Evolutionary conservation across 2,797 vertebrate species (phyloP).

Genomic region (Acanthurus lineatus): DNA sequence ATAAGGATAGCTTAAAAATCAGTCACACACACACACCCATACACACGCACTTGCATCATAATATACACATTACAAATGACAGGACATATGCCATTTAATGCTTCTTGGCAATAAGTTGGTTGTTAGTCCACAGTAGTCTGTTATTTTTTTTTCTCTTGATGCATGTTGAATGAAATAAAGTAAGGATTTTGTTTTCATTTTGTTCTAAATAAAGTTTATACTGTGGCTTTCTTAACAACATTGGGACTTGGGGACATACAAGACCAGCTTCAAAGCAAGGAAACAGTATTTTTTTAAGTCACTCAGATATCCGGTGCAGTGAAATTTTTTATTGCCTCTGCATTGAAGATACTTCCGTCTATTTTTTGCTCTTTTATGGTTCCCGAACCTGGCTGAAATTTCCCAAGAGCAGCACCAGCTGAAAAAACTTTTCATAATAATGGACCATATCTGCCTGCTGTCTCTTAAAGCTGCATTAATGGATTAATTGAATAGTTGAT

Average conservation of each 20-base stretch:
- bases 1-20: constrained; percentile 42
- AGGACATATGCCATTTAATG: neutral
- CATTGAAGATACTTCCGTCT: constrained; percentile 28
- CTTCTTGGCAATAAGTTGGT: neutral
- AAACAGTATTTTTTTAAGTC: constrained; percentile 11
- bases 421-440: constrained; percentile 20
- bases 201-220: neutral
- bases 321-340: constrained; percentile 1
- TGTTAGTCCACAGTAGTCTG: neutral
- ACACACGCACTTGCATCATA: constrained; percentile 10
- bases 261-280: constrained; percentile 38
- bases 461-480: neutral
- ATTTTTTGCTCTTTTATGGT: constrained; percentile 45
- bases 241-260: neutral
- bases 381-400: constrained; percentile 11
- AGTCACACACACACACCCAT: constrained; percentile 30
- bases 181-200: neutral
- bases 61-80: constrained; percentile 7
- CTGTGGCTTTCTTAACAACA: neutral
- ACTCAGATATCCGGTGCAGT: constrained; percentile 15
- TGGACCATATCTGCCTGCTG: constrained; percentile 10
- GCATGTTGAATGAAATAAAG: constrained; percentile 4
- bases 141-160: constrained; percentile 1
- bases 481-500: too few species aligned
- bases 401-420: constrained; percentile 16